These are phyloP conservation scores for Hirundichthys speculiger DNA, from an alignment of 2,113 vertebrate species.

Conservation along the genomic window DNA sequence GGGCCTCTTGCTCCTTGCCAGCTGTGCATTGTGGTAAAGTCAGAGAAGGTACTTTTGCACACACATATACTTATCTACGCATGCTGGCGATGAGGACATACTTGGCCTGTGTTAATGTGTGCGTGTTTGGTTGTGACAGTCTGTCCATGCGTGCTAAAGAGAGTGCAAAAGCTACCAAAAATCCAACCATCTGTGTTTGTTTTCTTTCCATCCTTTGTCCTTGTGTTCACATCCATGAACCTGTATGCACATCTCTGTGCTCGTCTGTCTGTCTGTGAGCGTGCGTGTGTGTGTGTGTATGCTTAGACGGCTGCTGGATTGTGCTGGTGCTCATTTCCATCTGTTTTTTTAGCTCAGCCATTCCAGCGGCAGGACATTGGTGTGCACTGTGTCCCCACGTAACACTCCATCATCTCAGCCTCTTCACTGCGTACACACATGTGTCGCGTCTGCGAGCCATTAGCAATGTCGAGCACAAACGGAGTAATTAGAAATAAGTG, in stretches of 20 bases:
- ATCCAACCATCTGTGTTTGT: slow-evolving; percentile 62
- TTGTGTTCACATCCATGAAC: slow-evolving; percentile 61
- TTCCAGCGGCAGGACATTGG: slow-evolving; percentile 51
- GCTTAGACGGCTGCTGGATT: slow-evolving; percentile 61
- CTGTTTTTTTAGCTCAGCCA: slow-evolving; percentile 55
- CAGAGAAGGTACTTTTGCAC: slow-evolving; percentile 65
- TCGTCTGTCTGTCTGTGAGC: slow-evolving; percentile 14
- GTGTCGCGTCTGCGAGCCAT: slow-evolving; percentile 73
- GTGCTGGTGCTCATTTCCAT: slow-evolving; percentile 60
- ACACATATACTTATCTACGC: slow-evolving; percentile 77
- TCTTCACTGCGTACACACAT: slow-evolving; percentile 42
- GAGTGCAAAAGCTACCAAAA: slow-evolving; percentile 57
- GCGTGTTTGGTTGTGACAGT: slow-evolving; percentile 55
- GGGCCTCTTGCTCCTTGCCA: slow-evolving; percentile 71
- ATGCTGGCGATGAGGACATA: slow-evolving; percentile 77
- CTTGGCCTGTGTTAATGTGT: slow-evolving; percentile 59
- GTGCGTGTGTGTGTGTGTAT: slow-evolving; percentile 9
- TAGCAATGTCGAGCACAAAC: slow-evolving; percentile 66
- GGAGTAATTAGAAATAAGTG: slow-evolving; percentile 80
- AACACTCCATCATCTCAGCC: slow-evolving; percentile 59
- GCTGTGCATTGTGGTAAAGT: slow-evolving; percentile 74
- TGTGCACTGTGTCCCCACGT: slow-evolving; percentile 38
- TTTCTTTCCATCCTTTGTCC: slow-evolving; percentile 51
- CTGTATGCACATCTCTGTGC: slow-evolving; percentile 62
- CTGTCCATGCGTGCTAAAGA: slow-evolving; percentile 58